A percentile compares a stretch with the other conserved stretches of the same genome.
phyloP scores from a whole-genome alignment of 2,113 vertebrate genomes.

The Elaphurus davidianus region DNA sequence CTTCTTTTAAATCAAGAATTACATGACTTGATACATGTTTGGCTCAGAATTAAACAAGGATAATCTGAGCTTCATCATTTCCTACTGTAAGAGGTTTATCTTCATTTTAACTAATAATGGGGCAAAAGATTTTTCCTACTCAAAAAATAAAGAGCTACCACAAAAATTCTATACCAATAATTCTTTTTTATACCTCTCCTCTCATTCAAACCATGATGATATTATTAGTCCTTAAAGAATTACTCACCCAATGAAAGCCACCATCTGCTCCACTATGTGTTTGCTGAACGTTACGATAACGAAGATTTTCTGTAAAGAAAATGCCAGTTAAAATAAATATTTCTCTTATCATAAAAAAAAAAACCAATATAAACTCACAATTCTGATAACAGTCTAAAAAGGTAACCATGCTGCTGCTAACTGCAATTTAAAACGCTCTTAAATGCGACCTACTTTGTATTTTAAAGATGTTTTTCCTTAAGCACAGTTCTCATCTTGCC shows the following conservation, averaged over 20 bases:
- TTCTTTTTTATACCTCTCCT: constrained; percentile 24
- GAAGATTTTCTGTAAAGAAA: constrained; percentile 92
- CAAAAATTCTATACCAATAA: constrained; percentile 4
- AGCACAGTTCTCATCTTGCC: not conserved
- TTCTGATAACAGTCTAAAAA: constrained; percentile 16
- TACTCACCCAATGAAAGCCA: constrained; percentile 95
- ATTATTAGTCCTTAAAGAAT: constrained; percentile 67
- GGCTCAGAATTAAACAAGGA: constrained; percentile 12
- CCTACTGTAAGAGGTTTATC: not conserved
- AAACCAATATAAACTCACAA: not conserved
- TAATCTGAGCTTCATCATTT: constrained; percentile 16
- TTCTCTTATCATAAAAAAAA: constrained; percentile 11
- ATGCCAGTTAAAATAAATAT: constrained; percentile 65
- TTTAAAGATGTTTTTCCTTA: constrained; percentile 33
- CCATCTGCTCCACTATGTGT: constrained; percentile 96
- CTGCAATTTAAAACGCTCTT: not conserved
- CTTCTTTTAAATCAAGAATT: constrained; percentile 32
- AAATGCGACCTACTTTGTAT: not conserved
- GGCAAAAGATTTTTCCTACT: constrained; percentile 13
- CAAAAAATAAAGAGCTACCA: constrained; percentile 11
- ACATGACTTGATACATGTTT: not conserved
- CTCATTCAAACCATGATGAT: constrained; percentile 43
- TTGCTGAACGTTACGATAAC: constrained; percentile 95
- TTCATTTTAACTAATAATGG: constrained; percentile 39
- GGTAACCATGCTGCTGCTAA: not conserved